Percentiles rank a stretch among this genome's conserved stretches.
Evolutionary conservation across 1,140 invertebrate species (phyloP).

Genomic region (Drosophila varians): DNA sequence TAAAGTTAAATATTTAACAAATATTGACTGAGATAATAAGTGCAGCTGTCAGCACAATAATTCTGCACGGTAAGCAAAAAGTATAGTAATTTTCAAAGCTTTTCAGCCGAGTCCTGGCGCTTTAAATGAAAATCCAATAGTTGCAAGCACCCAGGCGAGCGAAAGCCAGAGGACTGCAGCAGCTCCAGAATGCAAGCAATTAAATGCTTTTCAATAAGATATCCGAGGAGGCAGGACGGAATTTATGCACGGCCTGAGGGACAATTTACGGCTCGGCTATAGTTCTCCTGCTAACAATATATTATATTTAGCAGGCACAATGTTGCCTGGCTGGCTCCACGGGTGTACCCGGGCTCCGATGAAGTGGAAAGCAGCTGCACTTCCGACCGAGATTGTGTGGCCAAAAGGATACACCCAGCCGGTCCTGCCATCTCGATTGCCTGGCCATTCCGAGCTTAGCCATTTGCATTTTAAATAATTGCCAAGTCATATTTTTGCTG

Average conservation of each 20-base stretch:
- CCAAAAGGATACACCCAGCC: conserved; percentile 4
- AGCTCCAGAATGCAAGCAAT: conserved; percentile 24
- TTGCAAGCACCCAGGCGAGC: conserved; percentile 3
- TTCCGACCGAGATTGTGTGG: conserved; percentile 40
- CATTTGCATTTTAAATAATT: conserved; percentile 39
- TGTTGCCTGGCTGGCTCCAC: conserved; percentile 13
- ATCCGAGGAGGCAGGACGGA: not conserved
- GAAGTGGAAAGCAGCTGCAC: conserved; percentile 38
- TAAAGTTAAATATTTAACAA: not conserved
- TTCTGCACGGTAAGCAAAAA: conserved; percentile 25
- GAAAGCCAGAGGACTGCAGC: conserved; percentile 20
- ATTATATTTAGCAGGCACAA: conserved; percentile 40
- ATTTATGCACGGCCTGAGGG: conserved; percentile 21
- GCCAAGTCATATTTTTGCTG: conserved; percentile 16
- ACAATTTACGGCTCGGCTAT: conserved; percentile 38
- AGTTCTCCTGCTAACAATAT: conserved; percentile 24
- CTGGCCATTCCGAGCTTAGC: conserved; percentile 5
- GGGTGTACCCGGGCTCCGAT: conserved; percentile 5
- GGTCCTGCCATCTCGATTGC: not conserved
- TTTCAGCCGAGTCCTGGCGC: conserved; percentile 23
- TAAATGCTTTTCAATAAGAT: conserved; percentile 36
- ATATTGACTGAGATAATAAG: conserved; percentile 22
- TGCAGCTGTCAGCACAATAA: conserved; percentile 35
- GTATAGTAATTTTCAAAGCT: conserved; percentile 1
- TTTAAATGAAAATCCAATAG: conserved; percentile 25